A percentile compares a stretch with the other conserved stretches of the same genome.
phyloP scores from a whole-genome alignment of 2,888 invertebrate genomes.

The Acanthacorydalis orientalis region DNA sequence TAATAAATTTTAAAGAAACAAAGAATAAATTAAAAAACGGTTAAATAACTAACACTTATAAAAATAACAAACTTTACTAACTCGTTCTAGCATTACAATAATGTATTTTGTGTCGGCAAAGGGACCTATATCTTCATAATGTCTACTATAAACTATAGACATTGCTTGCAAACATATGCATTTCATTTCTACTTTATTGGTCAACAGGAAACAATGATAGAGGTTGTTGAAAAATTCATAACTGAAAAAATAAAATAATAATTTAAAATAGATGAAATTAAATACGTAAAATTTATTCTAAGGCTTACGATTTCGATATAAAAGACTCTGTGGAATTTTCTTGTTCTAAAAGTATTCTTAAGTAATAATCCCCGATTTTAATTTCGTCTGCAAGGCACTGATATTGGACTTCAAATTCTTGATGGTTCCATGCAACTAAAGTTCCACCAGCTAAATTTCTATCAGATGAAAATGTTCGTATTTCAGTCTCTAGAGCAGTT shows the following conservation, averaged over 20 bases:
- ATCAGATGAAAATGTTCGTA: slow-evolving; percentile 77
- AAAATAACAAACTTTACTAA: slow-evolving; percentile 24
- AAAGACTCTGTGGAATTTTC: slow-evolving; percentile 70
- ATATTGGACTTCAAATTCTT: slow-evolving; percentile 91
- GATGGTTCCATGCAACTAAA: slow-evolving; percentile 93
- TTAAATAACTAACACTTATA: not conserved
- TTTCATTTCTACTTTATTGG: slow-evolving; percentile 85
- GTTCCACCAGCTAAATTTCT: slow-evolving; percentile 69
- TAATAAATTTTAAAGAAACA: not conserved
- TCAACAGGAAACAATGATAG: slow-evolving; percentile 91
- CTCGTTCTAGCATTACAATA: slow-evolving; percentile 85
- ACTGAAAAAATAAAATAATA: slow-evolving; percentile 29
- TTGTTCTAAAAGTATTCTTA: slow-evolving; percentile 84
- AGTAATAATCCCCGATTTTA: slow-evolving; percentile 95
- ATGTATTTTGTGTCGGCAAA: slow-evolving; percentile 96
- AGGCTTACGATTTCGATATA: slow-evolving; percentile 76
- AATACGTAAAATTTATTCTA: slow-evolving; percentile 1
- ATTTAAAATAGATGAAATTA: not conserved
- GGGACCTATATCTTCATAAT: slow-evolving; percentile 89
- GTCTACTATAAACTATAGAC: slow-evolving; percentile 93
- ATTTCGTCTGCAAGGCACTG: slow-evolving; percentile 91
- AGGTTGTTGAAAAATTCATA: slow-evolving; percentile 96
- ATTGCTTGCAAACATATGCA: slow-evolving; percentile 96
- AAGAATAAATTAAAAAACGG: not conserved
- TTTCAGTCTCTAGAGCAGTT: slow-evolving; percentile 82